phyloP scores from a whole-genome alignment of 2,888 invertebrate genomes.

The Chelonus formosanus region DNA sequence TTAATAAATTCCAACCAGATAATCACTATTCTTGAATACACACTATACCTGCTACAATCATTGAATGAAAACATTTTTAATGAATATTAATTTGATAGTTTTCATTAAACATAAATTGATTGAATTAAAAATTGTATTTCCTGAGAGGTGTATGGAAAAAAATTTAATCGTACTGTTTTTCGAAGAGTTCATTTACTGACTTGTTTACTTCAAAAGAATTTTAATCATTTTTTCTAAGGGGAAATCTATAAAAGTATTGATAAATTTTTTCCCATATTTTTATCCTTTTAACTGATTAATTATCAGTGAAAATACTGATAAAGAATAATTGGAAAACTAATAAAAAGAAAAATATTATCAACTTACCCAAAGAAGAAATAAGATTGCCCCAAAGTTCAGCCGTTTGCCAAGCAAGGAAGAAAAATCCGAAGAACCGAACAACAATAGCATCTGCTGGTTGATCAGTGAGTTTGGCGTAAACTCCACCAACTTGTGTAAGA shows the following conservation, averaged over 20 bases:
- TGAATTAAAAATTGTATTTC: too few relatives aligned
- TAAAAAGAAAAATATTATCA: background rate
- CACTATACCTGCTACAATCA: too few relatives aligned
- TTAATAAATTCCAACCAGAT: too few relatives aligned
- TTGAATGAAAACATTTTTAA: too few relatives aligned
- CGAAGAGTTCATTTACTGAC: too few relatives aligned
- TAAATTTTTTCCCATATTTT: background rate
- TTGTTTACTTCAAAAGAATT: background rate
- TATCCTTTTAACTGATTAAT: too few relatives aligned
- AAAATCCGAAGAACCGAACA: constrained; percentile 97
- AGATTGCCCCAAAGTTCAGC: constrained; percentile 97
- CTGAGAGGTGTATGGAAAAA: too few relatives aligned
- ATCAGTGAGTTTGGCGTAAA: constrained; percentile 87
- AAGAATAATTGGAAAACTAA: background rate
- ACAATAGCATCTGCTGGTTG: constrained; percentile 91
- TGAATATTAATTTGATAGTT: too few relatives aligned
- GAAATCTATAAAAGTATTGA: background rate
- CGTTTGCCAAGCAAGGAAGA: constrained; percentile 97
- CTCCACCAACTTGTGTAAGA: constrained; percentile 91
- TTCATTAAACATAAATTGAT: too few relatives aligned
- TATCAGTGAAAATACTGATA: background rate
- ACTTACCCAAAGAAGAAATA: constrained; percentile 88
- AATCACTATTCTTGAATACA: too few relatives aligned
- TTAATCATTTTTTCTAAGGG: background rate
- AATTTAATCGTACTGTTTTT: too few relatives aligned